Base-by-base conservation (phyloP, 2,113 vertebrate genomes). In the Ailurus styani region DNA sequence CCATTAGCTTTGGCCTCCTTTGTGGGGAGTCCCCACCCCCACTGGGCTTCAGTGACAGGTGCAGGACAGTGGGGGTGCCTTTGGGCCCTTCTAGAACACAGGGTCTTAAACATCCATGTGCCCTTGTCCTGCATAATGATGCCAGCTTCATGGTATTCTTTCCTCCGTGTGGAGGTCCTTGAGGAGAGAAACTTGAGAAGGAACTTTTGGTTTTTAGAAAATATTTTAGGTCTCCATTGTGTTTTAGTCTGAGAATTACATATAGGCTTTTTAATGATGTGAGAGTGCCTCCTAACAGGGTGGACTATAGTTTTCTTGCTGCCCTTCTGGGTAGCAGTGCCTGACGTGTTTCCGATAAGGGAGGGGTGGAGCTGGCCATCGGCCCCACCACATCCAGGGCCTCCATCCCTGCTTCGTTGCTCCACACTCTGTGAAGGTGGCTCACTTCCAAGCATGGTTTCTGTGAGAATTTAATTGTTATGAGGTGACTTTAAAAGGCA, bases 341-440 rank as follows among this genome's bases (percentile, higher is more conserved):
- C 45, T 47, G 75, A 15, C 11, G 2, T 23, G 17, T 18, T n/a
- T 27, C 27, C 8, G 12, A 50, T 62, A 92, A 47, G 60, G 47
- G 10, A 37, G n/a, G 27, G n/a, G 4, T 13, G 60, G n/a, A 0
- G 2, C 11, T 31, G 4, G 11, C 40, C 27, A 40, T 17, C 3
- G 3, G 11, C 40, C 21, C 31, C 14, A 0, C 27, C 31, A 14
- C 2, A 1, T 54, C 34, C 4, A 1, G 20, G n/a, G 17, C 21
- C 23, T 87, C 54, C 1, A 0, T 5, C 2, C 3, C 3, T 0
- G 12, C 62, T n/a, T 37, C 31, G 5, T 15, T 70, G 17, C 68
- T 55, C 91, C 31, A 5, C 23, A 18, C 77, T 18, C 13, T 6
- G 87, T 1, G 6, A 90, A 50, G 50, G n/a, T 4, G 29, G 45